phyloP scores from a whole-genome alignment of 2,888 invertebrate genomes.

The Embidobia sp. region DNA sequence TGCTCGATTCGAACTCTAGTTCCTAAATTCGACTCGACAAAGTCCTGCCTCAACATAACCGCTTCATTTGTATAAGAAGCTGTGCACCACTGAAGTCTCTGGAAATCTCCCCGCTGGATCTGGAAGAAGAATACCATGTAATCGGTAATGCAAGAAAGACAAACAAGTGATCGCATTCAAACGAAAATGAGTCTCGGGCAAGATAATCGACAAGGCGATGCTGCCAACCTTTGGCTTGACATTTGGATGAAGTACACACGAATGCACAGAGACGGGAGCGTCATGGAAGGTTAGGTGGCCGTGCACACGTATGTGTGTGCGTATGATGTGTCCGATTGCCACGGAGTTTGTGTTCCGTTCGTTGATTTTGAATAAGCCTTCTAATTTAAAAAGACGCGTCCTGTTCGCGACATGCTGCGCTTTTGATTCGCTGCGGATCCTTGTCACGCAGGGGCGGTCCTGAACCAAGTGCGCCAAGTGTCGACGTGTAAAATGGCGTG shows the following conservation, averaged over 20 bases:
- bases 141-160: too few species aligned
- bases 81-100: too few species aligned
- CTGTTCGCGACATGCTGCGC: conserved; percentile 19
- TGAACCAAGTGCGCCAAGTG: conserved; percentile 34
- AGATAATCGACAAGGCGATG: conserved; percentile 3
- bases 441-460: conserved; percentile 8
- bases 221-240: conserved; percentile 8
- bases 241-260: neutral
- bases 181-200: neutral
- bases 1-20: too few species aligned
- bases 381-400: conserved; percentile 31
- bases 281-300: conserved; percentile 47
- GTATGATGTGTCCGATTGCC: conserved; percentile 50
- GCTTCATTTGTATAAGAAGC: too few species aligned
- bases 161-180: too few species aligned
- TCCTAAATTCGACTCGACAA: too few species aligned
- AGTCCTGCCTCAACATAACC: too few species aligned
- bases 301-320: neutral
- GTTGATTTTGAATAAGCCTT: conserved; percentile 26
- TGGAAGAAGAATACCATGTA: too few species aligned
- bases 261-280: too few species aligned
- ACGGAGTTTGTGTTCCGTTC: conserved; percentile 52
- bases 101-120: too few species aligned
- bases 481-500: conserved; percentile 77
- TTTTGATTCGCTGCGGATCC: conserved; percentile 12